These are phyloP conservation scores for Athalia cordata DNA, from an alignment of 2,888 invertebrate species.

Conservation along the genomic window DNA sequence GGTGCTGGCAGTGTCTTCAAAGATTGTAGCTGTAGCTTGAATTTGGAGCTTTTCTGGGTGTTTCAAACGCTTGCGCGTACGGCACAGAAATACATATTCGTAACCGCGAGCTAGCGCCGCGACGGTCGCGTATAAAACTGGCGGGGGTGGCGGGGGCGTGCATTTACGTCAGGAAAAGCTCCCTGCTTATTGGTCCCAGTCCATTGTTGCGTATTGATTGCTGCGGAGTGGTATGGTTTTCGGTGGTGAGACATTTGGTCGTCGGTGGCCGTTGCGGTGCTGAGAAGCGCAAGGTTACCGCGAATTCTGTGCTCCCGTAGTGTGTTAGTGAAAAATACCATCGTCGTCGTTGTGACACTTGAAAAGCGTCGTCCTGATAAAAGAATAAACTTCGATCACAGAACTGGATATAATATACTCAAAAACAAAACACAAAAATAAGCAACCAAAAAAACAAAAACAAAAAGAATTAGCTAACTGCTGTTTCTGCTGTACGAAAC, in stretches of 20 bases:
- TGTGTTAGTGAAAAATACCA: slow-evolving; percentile 48
- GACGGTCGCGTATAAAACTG: slow-evolving; percentile 45
- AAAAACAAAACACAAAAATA: no score
- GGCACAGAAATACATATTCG: slow-evolving; percentile 3
- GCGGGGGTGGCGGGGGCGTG: slow-evolving; percentile 63
- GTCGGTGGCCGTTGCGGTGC: slow-evolving; percentile 64
- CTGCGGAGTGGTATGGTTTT: slow-evolving; percentile 68
- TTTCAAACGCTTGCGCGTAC: slow-evolving; percentile 36
- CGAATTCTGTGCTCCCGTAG: slow-evolving; percentile 52
- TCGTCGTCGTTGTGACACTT: not conserved
- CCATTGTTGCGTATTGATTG: slow-evolving; percentile 73
- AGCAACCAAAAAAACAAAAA: no score
- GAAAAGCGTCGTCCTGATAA: no score
- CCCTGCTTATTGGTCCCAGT: slow-evolving; percentile 73
- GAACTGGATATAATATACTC: no score
- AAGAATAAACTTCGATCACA: no score
- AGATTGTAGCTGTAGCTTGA: slow-evolving; percentile 42
- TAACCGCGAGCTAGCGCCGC: slow-evolving; percentile 46
- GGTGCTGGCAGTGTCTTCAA: slow-evolving; percentile 29
- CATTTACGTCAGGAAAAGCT: slow-evolving; percentile 71
- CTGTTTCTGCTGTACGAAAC: no score
- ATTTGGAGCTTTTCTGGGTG: slow-evolving; percentile 44
- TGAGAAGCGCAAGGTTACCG: slow-evolving; percentile 51
- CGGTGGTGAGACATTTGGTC: slow-evolving; percentile 64
- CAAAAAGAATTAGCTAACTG: no score